Base-by-base conservation (phyloP, 2,797 vertebrate species). In the Brachymystax lenok region DNA sequence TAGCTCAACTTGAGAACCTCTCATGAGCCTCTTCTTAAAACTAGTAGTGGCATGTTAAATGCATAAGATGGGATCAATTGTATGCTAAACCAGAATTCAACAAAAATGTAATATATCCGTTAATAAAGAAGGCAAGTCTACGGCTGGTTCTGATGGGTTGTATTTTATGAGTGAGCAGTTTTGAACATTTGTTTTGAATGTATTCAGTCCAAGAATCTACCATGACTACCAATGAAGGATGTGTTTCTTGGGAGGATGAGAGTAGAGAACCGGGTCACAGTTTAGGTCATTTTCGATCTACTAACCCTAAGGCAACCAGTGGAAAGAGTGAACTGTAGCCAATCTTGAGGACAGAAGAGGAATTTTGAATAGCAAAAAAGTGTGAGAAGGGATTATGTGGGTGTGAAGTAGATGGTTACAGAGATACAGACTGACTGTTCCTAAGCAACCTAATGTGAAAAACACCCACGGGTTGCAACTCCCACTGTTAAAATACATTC, bases 391-490 rank as follows among this genome's bases (percentile, higher is more conserved):
- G 82, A 2, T 63, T 73, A 83, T 76, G 89, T 87, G 85, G 86
- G 89, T 82, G 87, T 82, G 82, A 87, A 84, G 78, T 19, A 63
- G 80, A 81, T 17, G 75, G 80, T 83, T 81, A 82, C 76, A 74
- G 82, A 71, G 24, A 27, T 24, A 51, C 81, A 74, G 59, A 63
- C n/a, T 1, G n/a, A 61, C 80, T 79, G 92, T 93, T 91, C 87
- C 92, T 73, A 90, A 89, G 91, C 92, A 92, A 93, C 92, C 79
- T 88, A 88, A 80, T 85, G 84, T 89, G 79, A 84, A 77, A 80
- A 24, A 77, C 85, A 84, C 78, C 70, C 70, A 72, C 70, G 51
- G 68, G 59, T 63, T 63, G 59, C 21, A 24, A 24, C 59, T 63
- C 59, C 21, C 28, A 68, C 66, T 68, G 66, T 68, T 35, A 17